Evolutionary conservation across 2,888 invertebrate genomes (phyloP), one percentile per base, ranked within the genome.

Genomic region (Epicampocera succincta): DNA sequence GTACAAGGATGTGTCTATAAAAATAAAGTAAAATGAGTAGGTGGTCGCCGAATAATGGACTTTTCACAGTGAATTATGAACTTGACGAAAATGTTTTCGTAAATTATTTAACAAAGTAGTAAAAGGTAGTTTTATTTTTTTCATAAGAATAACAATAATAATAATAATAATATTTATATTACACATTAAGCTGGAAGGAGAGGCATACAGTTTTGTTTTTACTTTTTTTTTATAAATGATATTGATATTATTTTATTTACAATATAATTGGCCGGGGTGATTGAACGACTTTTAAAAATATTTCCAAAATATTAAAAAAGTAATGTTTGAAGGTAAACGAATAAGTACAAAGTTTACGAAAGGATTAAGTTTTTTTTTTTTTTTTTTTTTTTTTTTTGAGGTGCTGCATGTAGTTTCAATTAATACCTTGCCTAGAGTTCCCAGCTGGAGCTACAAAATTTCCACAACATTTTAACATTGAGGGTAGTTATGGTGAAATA

Each of bases 1-100:
- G 93, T 93, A 77, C 94, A 93, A 38, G 94, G 93, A 85, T 94
- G 94, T 93, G 94, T 90, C 90, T 90, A 83, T 69, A 83, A 83
- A 65, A 80, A 73, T 69, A 79, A 68, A 81, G 46, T 38, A 58
- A 38, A 25, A 63, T 73, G 63, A 77, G 65, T 58, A 71, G 21
- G 60, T 61, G 58, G 42, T 17, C 48, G 42, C n/a, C 48, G 40
- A 63, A 56, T 63, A 46, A 65, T 66, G 56, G 25, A 2, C 29
- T 63, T 74, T 74, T 48, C 40, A 76, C 69, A 69, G 46, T 76
- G 76, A 52, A 15, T 44, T 5, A 63, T 52, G 68, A 56, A 69
- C 33, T 68, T 33, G 60, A 52, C 46, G 65, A 61, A 65, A 72
- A n/a, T 56, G 61, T 15, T 52, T 75, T 29, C 6, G 42, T n/a